These are phyloP conservation scores for Rhogogaster chlorosoma DNA, from an alignment of 2,888 invertebrate species.

Conservation along the genomic window DNA sequence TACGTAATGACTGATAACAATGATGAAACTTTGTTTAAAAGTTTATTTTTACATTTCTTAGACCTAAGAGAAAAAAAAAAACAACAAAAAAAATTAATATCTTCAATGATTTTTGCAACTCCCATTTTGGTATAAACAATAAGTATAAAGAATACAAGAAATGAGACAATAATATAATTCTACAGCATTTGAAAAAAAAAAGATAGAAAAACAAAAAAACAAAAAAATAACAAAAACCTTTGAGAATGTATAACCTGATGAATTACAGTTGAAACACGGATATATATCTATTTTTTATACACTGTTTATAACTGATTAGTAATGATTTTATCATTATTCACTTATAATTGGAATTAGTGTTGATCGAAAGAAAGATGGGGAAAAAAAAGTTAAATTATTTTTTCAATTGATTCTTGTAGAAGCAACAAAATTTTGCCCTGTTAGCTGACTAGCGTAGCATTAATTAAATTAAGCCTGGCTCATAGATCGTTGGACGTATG, in stretches of 20 bases:
- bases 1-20: conserved; percentile 10
- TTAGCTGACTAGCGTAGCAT: conserved; percentile 49
- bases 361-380: neutral
- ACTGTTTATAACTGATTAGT: neutral
- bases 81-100: conserved; percentile 13
- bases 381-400: neutral
- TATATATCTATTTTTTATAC: conserved; percentile 1
- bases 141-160: conserved; percentile 42
- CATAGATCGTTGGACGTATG: conserved; percentile 44
- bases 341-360: neutral
- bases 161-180: conserved; percentile 15
- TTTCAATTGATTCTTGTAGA: conserved; percentile 1
- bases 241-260: conserved; percentile 27
- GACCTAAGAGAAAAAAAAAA: conserved; percentile 30
- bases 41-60: conserved; percentile 50
- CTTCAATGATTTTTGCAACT: conserved; percentile 40
- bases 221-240: neutral
- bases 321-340: neutral
- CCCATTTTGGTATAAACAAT: conserved; percentile 37
- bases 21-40: conserved; percentile 34
- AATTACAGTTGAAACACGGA: neutral
- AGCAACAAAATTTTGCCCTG: conserved; percentile 23
- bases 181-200: neutral
- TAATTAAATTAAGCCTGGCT: conserved; percentile 48
- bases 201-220: neutral